Evolutionary conservation across 2,888 invertebrate species (phyloP), one percentile per base, ranked within the genome.

Genomic region (Brachyptera putata): DNA sequence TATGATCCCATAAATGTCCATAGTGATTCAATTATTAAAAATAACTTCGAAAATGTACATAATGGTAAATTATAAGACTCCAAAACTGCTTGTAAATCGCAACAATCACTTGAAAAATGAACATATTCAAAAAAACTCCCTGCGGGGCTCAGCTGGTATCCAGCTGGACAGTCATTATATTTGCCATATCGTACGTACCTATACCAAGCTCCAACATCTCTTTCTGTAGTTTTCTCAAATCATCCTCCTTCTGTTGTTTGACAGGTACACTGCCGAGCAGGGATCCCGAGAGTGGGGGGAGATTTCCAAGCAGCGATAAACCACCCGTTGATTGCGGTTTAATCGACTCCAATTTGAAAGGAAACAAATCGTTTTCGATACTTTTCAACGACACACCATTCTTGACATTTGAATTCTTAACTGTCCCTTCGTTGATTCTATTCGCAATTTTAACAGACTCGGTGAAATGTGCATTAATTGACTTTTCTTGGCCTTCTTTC

Each of bases 191-290:
- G n/a, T n/a, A n/a, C n/a, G n/a, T 49, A 63, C 64, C 63, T 50
- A 63, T 46, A 46, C 63, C 60, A n/a, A 57, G 41, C 34, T 62
- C 56, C 21, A 62, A 39, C 34, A 62, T 57, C 2, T 60, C 56
- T 53, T 61, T 60, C 9, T 60, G 22, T 26, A 58, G 57, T 16
- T 46, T 24, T 16, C 24, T 21, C 24, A 46, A 46, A 13, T 46
- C 46, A 11, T 46, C 22, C 2, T 21, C 46, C 24, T 46, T 46
- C 1, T 21, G 1, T n/a, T 46, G 46, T n/a, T 46, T 21, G n/a
- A 14, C 46, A 2, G 24, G 3, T 3, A 16, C 41, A 16, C 55
- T 49, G 43, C 26, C 43, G 26, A 14, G 9, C 13, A 16, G 25
- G 18, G 48, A 22, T 26, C 43, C 56, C 22, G 34, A 25, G 26